Conservation (phyloP, 23 tunicate genomes). For the Halocynthia roretzi region DNA sequence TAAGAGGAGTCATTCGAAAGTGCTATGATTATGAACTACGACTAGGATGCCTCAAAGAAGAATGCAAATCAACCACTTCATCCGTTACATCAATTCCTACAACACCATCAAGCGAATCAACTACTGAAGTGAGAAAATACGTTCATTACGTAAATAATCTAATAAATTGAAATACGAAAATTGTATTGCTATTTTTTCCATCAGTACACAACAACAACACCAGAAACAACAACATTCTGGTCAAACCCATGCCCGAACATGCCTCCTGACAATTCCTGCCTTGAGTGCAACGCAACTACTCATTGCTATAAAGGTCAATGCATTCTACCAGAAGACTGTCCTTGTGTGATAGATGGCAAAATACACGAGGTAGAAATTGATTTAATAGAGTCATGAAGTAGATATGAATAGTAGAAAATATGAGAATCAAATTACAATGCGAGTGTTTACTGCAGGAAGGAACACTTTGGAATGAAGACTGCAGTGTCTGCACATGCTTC, state of each 20-base stretch:
- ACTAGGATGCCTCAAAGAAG: conserved; percentile 16
- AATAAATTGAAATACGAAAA: too few species aligned
- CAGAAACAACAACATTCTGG: neutral
- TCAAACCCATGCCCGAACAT: conserved; percentile 14
- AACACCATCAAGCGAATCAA: neutral
- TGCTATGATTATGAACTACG: conserved; percentile 29
- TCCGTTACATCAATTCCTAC: neutral
- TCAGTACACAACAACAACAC: neutral
- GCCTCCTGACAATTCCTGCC: neutral
- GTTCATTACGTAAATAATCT: neutral
- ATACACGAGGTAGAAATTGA: neutral
- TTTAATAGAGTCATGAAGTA: neutral
- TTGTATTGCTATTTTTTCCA: too few species aligned
- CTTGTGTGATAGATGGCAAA: conserved; percentile 12
- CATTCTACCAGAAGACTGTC: neutral
- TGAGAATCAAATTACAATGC: neutral
- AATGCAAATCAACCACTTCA: conserved; percentile 9
- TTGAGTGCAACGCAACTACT: neutral
- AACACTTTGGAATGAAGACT: neutral
- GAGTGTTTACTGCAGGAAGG: neutral
- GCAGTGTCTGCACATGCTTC: conserved; percentile 12
- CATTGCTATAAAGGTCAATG: conserved; percentile 13
- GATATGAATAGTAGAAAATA: neutral
- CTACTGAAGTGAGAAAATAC: neutral
- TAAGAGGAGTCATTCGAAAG: conserved; percentile 18